A percentile compares a stretch with the other conserved stretches of the same genome.
phyloP scores from a whole-genome alignment of 2,797 vertebrate species.

The Epinephelus malabaricus region DNA sequence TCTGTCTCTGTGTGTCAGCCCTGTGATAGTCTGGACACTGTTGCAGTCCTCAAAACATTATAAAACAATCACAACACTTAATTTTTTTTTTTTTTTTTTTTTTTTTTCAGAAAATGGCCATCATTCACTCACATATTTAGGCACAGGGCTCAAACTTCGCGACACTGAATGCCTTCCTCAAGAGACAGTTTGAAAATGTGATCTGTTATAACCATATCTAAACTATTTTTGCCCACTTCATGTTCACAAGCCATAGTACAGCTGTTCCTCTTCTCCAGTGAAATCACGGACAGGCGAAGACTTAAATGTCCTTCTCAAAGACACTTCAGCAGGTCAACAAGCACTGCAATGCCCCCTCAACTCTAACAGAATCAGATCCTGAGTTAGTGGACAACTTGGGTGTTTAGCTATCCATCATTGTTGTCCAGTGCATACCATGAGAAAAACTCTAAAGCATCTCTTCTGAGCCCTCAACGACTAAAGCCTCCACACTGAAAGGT shows the following conservation, averaged over 20 bases:
- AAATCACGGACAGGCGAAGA: neutral
- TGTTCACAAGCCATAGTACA: no score
- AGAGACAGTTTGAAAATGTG: no score
- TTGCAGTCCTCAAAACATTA: neutral
- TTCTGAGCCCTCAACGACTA: neutral
- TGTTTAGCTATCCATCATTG: neutral
- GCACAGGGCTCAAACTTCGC: neutral
- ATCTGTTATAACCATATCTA: no score
- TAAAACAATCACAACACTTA: neutral
- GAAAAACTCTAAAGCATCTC: slow-evolving; percentile 2
- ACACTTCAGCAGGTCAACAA: slow-evolving; percentile 14
- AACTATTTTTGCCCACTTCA: no score
- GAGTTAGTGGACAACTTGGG: neutral
- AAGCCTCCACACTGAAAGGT: slow-evolving; percentile 5
- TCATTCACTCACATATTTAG: neutral
- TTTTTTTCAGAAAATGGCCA: neutral
- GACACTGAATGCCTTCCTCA: neutral
- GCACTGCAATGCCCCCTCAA: neutral
- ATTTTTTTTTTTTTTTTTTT: neutral
- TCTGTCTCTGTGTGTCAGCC: no score
- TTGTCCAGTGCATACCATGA: neutral
- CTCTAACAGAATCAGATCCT: neutral
- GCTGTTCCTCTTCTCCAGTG: no score
- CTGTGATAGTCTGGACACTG: no score
- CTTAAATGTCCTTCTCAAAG: slow-evolving; percentile 17